Percentiles rank a stretch among this genome's conserved stretches.
Evolutionary conservation across 1,140 invertebrate genomes (phyloP).

Genomic region (Ladona fulva): DNA sequence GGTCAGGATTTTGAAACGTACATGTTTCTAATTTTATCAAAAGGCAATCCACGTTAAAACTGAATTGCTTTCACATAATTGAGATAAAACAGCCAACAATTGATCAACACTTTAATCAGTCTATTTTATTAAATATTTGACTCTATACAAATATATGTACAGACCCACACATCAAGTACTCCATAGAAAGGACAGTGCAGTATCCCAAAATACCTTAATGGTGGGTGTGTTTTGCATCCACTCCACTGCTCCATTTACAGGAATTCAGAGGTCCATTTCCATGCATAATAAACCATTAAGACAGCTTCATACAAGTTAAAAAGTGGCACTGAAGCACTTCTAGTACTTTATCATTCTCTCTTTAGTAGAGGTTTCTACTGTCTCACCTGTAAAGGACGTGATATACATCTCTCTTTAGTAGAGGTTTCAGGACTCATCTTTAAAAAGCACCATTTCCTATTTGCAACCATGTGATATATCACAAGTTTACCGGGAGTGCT

Average conservation of each 20-base stretch:
- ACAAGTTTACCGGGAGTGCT: neutral
- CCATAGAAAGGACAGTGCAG: neutral
- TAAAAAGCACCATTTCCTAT: too few species aligned
- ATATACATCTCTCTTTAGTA: neutral
- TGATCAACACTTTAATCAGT: neutral
- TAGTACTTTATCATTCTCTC: neutral
- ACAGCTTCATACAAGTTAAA: neutral
- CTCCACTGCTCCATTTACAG: neutral
- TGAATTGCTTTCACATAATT: too few species aligned
- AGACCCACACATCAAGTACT: neutral
- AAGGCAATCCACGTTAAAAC: too few species aligned
- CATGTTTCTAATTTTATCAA: too few species aligned
- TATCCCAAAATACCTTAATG: neutral
- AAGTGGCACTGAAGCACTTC: neutral
- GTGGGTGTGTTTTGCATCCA: neutral
- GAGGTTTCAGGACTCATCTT: too few species aligned
- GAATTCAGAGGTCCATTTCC: neutral
- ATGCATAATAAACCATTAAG: neutral
- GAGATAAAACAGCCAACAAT: neutral
- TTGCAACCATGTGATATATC: neutral
- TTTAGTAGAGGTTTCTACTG: neutral
- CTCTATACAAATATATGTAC: constrained; percentile 1
- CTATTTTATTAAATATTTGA: constrained; percentile 21
- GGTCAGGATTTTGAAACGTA: too few species aligned
- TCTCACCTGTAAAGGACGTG: neutral